Conservation (phyloP, 35 echinoderm and acorn worm species). For the Eucidaris tribuloides region DNA sequence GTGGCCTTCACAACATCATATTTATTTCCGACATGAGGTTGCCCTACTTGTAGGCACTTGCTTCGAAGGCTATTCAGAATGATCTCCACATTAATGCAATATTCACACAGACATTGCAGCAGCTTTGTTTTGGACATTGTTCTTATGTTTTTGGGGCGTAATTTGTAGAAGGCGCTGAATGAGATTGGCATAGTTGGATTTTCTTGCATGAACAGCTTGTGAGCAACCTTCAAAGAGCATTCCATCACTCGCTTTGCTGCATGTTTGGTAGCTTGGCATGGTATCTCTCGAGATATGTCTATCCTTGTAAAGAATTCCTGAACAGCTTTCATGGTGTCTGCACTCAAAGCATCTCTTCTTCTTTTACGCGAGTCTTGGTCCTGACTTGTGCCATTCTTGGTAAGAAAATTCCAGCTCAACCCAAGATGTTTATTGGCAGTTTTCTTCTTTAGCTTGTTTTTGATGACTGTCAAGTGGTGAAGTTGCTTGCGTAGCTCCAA, state of each 20-base stretch:
- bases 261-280: neutral
- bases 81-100: constrained; percentile 42
- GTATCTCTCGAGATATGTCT: constrained; percentile 44
- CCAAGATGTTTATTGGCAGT: too few species aligned
- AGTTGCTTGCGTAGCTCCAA: too few species aligned
- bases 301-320: constrained; percentile 27
- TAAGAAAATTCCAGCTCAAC: too few species aligned
- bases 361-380: too few species aligned
- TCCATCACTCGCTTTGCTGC: constrained; percentile 47
- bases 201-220: constrained; percentile 21
- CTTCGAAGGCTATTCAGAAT: constrained; percentile 12
- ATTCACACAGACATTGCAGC: constrained; percentile 55
- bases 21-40: neutral
- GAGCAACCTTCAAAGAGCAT: constrained; percentile 22
- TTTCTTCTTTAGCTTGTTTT: too few species aligned
- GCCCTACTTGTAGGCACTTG: neutral
- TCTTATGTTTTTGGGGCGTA: constrained; percentile 32
- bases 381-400: too few species aligned
- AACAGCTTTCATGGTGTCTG: neutral
- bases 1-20: neutral
- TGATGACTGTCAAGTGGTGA: too few species aligned
- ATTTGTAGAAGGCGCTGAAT: constrained; percentile 37
- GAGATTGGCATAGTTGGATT: constrained; percentile 27
- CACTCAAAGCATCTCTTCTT: constrained; percentile 9
- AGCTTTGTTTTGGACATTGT: constrained; percentile 16